Evolutionary conservation across 2,888 invertebrate species (phyloP), one percentile per base, ranked within the genome.

Genomic region (Fragum whitleyi): DNA sequence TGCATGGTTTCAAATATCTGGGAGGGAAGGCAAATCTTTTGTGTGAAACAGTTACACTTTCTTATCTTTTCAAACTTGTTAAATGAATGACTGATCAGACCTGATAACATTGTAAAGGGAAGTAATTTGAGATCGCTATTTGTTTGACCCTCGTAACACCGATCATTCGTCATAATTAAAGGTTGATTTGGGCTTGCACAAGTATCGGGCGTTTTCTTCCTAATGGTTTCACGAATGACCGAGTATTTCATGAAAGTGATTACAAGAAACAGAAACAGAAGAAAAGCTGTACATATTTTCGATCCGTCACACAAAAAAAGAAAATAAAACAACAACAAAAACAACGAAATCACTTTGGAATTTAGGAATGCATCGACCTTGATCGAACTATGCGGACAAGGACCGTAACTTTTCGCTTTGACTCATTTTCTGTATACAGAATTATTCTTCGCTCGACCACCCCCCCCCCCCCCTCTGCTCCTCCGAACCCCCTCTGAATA

Each of bases 21-120:
- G 61, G 61, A 61, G 61, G 61, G 32, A 32, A 32, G 19, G 2
- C 32, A 28, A 19, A 32, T 61, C 61, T 61, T 61, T 61, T 61
- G 61, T 61, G n/a, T 32, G 61, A 32, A 61, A 61, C 16, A 61
- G 61, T 61, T 61, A 61, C 61, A 61, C 61, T 61, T 61, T 14
- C 61, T 61, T 61, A 61, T 61, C 61, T 3, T 3, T 61, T 32
- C 5, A 32, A 5, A 23, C 14, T 32, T 28, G 29, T 32, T 32
- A 29, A 32, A 32, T 61, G 26, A 28, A 29, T 32, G 32, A 32
- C 61, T 61, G 61, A 61, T 61, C 26, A 36, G 61, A 2, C 1
- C 1, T 2, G 61, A 61, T 61, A 29, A 61, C n/a, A 61, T 61
- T 61, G 19, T 61, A 11, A 3, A 28, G 26, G 5, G 9, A 39